Percentiles rank a stretch among this genome's conserved stretches.
These are phyloP conservation scores for Drosophila subsilvestris DNA, from an alignment of 2,888 invertebrate species.

Conservation along the genomic window DNA sequence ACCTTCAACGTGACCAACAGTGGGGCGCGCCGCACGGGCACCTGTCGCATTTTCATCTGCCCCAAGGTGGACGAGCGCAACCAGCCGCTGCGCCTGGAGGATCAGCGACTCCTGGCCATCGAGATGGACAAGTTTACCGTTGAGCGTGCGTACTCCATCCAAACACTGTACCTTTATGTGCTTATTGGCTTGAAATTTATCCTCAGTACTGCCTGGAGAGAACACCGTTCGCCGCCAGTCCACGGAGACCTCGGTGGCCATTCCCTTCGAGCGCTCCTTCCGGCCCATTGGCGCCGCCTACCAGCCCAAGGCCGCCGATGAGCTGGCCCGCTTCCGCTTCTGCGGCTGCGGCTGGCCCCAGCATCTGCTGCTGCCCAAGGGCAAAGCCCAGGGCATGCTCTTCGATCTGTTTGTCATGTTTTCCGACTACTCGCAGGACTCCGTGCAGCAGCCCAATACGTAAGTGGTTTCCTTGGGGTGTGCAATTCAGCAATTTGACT, in stretches of 20 bases:
- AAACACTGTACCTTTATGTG: background rate
- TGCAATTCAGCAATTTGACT: background rate
- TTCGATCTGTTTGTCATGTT: constrained; percentile 91
- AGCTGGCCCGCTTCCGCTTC: constrained; percentile 88
- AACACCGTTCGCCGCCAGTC: constrained; percentile 89
- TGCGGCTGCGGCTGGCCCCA: constrained; percentile 96
- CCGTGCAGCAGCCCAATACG: constrained; percentile 75
- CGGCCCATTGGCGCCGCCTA: constrained; percentile 87
- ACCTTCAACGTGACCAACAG: constrained; percentile 87
- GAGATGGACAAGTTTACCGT: constrained; percentile 89
- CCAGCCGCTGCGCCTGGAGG: constrained; percentile 85
- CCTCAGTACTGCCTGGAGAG: constrained; percentile 88
- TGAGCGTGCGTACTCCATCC: constrained; percentile 85
- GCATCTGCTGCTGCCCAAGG: constrained; percentile 91
- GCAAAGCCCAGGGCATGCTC: constrained; percentile 87
- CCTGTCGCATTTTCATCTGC: constrained; percentile 88
- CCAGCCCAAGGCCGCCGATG: constrained; percentile 84
- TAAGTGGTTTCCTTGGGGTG: constrained; percentile 65
- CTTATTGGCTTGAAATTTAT: constrained; percentile 26
- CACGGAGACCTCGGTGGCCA: constrained; percentile 90
- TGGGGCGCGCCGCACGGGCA: constrained; percentile 85
- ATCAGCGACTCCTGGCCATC: constrained; percentile 87
- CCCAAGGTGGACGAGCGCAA: constrained; percentile 88
- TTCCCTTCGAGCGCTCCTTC: constrained; percentile 93
- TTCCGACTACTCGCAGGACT: constrained; percentile 89